These are phyloP conservation scores for Apostichopus japonicus DNA, from an alignment of 35 echinoderm and acorn worm species.

Conservation along the genomic window DNA sequence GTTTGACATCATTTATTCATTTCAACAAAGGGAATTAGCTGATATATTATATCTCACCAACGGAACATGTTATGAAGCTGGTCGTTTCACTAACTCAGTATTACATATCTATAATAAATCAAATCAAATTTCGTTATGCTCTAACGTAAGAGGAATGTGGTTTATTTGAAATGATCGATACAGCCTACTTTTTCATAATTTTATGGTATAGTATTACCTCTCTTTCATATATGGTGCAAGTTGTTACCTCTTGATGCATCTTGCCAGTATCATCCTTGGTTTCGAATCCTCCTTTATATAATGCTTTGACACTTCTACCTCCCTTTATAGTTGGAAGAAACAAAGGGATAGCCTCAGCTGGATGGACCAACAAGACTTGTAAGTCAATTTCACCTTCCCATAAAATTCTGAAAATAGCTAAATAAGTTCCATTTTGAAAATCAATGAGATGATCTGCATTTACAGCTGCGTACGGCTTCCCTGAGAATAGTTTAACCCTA, in stretches of 20 bases:
- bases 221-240: background rate
- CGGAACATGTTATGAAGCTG: no score
- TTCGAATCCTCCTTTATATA: background rate
- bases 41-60: no score
- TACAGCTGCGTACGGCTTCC: background rate
- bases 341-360: background rate
- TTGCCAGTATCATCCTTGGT: background rate
- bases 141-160: no score
- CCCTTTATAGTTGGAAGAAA: constrained; percentile 12
- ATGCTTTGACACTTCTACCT: background rate
- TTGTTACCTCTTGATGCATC: background rate
- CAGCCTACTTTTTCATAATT: no score
- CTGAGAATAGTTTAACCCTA: constrained; percentile 4
- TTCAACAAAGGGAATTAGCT: no score
- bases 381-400: constrained; percentile 7
- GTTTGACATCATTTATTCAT: no score
- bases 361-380: background rate
- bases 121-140: no score
- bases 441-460: background rate
- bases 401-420: constrained; percentile 27
- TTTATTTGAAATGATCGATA: no score
- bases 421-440: background rate
- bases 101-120: no score
- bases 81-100: no score
- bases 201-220: background rate